A percentile compares a stretch with the other conserved stretches of the same genome.
phyloP scores from a whole-genome alignment of 1,140 invertebrate genomes.

The Drosophila elegans region DNA sequence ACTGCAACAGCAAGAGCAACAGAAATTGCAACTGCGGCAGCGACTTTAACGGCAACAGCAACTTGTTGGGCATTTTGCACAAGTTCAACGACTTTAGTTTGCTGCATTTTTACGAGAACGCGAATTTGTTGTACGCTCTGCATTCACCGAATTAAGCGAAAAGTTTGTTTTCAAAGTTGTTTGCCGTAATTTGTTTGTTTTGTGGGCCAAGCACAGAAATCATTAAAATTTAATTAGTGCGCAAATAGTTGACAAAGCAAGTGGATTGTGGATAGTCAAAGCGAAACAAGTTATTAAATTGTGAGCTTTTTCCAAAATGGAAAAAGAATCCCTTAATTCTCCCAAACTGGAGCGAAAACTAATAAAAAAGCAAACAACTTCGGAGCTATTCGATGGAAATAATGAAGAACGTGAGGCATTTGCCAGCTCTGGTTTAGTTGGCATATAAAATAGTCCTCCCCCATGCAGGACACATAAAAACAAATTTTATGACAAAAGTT shows the following conservation, averaged over 20 bases:
- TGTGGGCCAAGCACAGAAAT: constrained; percentile 39
- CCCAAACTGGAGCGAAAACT: constrained; percentile 41
- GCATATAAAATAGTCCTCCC: constrained; percentile 37
- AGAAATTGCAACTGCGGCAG: constrained; percentile 24
- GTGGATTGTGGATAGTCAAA: constrained; percentile 39
- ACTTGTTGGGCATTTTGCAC: constrained; percentile 47
- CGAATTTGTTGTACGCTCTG: constrained; percentile 12
- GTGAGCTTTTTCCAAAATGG: constrained; percentile 28
- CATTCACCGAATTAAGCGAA: constrained; percentile 44
- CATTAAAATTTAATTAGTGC: constrained; percentile 58
- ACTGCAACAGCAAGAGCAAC: constrained; percentile 39
- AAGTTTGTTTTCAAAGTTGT: constrained; percentile 47
- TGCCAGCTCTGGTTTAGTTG: constrained; percentile 55
- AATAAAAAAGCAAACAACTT: constrained; percentile 68
- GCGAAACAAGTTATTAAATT: constrained; percentile 49
- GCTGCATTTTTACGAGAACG: constrained; percentile 41
- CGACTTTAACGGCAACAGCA: constrained; percentile 42
- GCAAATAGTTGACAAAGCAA: constrained; percentile 43
- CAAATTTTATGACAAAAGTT: constrained; percentile 77
- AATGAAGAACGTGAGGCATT: constrained; percentile 74
- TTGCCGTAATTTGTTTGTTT: constrained; percentile 51
- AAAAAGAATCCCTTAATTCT: constrained; percentile 53
- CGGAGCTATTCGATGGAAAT: constrained; percentile 65
- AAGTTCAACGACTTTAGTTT: constrained; percentile 56
- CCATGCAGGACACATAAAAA: constrained; percentile 62